Conservation (phyloP, 2,113 vertebrate genomes). For the Aegotheles bennettii region DNA sequence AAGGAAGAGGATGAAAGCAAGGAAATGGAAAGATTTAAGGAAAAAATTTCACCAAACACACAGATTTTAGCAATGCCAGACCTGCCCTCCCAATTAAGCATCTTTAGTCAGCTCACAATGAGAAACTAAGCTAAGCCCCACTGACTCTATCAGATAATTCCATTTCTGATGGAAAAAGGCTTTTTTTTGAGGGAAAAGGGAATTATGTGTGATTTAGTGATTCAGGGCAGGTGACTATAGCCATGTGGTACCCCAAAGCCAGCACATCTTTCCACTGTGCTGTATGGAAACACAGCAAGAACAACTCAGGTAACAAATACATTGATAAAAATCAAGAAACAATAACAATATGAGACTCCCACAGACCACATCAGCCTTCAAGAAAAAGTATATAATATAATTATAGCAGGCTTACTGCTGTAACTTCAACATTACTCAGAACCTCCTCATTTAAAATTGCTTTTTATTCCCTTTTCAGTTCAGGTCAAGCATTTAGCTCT, state of each 20-base stretch:
- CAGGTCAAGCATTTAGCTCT: neutral
- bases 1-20: neutral
- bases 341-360: rapidly evolving
- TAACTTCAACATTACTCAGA: rapidly evolving
- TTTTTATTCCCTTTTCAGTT: neutral
- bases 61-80: rapidly evolving
- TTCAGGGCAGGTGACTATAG: neutral
- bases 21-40: neutral
- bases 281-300: neutral
- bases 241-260: rapidly evolving
- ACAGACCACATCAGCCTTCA: neutral
- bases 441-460: neutral
- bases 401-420: neutral
- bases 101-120: neutral
- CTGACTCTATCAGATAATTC: neutral
- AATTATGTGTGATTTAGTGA: too few relatives aligned
- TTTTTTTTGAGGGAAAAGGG: too few relatives aligned
- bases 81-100: neutral
- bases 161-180: neutral
- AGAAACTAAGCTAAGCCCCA: neutral
- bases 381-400: rapidly evolving
- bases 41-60: neutral
- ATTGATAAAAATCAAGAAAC: neutral
- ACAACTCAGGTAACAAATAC: neutral
- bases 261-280: rapidly evolving